phyloP scores from a whole-genome alignment of 2,113 vertebrate genomes.

The Labeo rohita region DNA sequence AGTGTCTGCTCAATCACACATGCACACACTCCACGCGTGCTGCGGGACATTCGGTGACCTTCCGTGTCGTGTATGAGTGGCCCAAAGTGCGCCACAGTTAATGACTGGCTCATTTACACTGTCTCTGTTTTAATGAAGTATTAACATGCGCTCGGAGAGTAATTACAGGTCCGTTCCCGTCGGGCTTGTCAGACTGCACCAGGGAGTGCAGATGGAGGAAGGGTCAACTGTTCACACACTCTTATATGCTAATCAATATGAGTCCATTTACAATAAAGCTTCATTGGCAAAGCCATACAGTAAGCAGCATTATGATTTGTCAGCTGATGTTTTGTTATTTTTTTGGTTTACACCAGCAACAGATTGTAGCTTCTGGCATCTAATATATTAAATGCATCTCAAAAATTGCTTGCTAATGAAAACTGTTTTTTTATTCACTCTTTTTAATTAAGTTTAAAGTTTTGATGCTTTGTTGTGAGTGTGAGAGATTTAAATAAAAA shows the following conservation, averaged over 20 bases:
- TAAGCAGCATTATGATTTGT: not conserved
- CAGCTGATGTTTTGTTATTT: not conserved
- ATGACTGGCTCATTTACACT: slow-evolving; percentile 69
- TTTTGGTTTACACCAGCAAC: not conserved
- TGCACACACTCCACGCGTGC: slow-evolving; percentile 50
- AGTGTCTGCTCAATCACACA: slow-evolving; percentile 12
- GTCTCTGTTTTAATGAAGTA: slow-evolving; percentile 72
- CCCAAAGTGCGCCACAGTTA: slow-evolving; percentile 63
- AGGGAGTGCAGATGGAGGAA: slow-evolving; percentile 49
- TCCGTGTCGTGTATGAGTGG: slow-evolving; percentile 55
- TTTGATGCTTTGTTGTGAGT: not conserved
- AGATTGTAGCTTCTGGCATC: not conserved
- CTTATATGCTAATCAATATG: slow-evolving; percentile 45
- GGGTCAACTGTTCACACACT: slow-evolving; percentile 14
- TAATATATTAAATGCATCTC: not conserved
- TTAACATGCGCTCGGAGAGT: slow-evolving; percentile 70
- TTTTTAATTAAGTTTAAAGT: not conserved
- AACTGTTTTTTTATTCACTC: not conserved
- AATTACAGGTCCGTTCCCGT: slow-evolving; percentile 68
- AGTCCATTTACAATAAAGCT: slow-evolving; percentile 24
- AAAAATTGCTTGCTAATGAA: not conserved
- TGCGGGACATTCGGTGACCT: slow-evolving; percentile 68
- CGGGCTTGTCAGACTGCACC: slow-evolving; percentile 56
- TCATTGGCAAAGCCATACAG: not conserved
- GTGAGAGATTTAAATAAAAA: not conserved